Conservation (phyloP, 2,113 vertebrate species). For the Bucco capensis region DNA sequence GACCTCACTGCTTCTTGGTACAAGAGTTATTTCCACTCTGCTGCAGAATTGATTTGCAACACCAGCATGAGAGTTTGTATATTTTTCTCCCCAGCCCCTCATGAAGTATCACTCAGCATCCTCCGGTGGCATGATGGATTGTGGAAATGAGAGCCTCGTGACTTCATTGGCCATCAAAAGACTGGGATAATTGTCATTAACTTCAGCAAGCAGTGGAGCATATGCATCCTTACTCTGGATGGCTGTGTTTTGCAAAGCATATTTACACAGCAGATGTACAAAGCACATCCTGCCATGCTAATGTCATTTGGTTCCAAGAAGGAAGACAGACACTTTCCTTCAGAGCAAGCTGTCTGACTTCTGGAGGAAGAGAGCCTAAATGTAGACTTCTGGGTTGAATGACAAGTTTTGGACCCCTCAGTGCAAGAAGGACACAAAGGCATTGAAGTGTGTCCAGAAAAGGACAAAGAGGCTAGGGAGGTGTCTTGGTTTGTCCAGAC, state of each 20-base stretch:
- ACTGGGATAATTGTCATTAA: conserved; percentile 70
- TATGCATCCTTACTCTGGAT: conserved; percentile 50
- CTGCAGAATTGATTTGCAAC: conserved; percentile 87
- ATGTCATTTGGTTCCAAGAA: background rate
- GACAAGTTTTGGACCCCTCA: no score
- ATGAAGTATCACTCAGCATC: conserved; percentile 66
- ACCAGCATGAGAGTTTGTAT: conserved; percentile 84
- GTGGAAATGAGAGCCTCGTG: conserved; percentile 32
- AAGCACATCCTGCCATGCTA: background rate
- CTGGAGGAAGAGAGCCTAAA: background rate
- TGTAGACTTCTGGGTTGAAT: background rate
- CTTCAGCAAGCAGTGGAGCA: conserved; percentile 37
- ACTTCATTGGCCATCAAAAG: conserved; percentile 60
- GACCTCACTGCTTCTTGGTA: conserved; percentile 74
- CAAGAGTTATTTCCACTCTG: conserved; percentile 81
- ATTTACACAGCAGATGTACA: conserved; percentile 43
- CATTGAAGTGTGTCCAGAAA: no score
- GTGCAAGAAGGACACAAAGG: no score
- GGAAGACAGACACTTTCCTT: background rate
- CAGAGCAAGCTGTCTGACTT: background rate
- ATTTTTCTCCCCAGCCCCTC: conserved; percentile 83
- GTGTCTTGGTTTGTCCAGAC: no score
- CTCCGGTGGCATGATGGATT: conserved; percentile 64
- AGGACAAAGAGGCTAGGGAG: no score
- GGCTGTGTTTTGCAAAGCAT: conserved; percentile 42